These are phyloP conservation scores for Pseudonaja textilis DNA, from an alignment of 2,113 vertebrate species.

Conservation along the genomic window DNA sequence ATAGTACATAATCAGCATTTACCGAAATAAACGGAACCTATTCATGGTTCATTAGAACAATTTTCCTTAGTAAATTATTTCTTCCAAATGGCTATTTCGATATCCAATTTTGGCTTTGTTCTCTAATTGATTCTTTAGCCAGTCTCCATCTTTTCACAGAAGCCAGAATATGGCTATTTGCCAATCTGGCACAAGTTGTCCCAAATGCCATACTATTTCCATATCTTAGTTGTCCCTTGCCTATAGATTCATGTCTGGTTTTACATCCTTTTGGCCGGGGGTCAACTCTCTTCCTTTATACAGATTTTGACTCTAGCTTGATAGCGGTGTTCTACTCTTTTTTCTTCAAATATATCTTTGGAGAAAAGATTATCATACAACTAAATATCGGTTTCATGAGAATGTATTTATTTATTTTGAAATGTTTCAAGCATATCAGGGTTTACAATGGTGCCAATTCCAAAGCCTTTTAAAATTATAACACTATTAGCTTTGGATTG, in stretches of 20 bases:
- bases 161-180: neutral
- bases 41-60: neutral
- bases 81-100: neutral
- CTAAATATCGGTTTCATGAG: neutral
- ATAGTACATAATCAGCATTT: neutral
- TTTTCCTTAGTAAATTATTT: neutral
- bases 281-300: neutral
- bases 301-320: neutral
- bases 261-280: neutral
- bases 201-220: neutral
- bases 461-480: neutral
- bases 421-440: neutral
- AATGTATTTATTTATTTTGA: neutral
- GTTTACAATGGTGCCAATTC: neutral
- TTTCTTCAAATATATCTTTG: neutral
- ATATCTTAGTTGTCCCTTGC: neutral
- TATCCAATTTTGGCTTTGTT: neutral
- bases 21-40: neutral
- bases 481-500: neutral
- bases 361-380: neutral
- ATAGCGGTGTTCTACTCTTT: neutral
- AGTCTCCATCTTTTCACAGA: neutral
- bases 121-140: neutral
- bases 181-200: neutral
- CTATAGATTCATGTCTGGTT: neutral